Percentiles rank a stretch among this genome's conserved stretches.
Conservation (phyloP, 2,113 vertebrate genomes). For the Grus americana region DNA sequence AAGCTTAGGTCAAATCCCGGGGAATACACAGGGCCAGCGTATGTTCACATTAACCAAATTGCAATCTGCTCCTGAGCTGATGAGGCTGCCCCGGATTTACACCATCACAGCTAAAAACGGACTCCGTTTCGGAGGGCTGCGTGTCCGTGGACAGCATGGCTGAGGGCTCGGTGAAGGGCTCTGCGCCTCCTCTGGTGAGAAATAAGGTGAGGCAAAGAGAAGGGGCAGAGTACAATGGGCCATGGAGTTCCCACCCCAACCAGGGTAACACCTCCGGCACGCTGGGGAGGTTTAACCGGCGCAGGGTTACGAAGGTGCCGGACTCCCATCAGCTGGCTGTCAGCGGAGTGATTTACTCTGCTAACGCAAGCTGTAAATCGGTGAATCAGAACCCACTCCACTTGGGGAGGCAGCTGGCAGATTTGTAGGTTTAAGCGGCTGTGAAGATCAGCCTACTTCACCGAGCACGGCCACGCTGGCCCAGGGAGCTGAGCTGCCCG, state of each 20-base stretch:
- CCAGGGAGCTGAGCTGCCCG: background rate
- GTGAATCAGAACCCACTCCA: background rate
- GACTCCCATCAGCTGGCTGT: background rate
- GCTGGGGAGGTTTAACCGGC: background rate
- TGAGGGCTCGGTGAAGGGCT: background rate
- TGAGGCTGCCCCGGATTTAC: slow-evolving; percentile 20
- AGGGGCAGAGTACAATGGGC: background rate
- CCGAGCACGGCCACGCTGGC: background rate
- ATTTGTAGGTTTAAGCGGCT: background rate
- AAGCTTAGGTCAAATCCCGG: slow-evolving; percentile 44
- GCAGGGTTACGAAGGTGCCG: accelerated
- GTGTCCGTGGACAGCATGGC: accelerated
- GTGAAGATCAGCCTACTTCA: background rate
- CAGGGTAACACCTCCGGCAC: no score
- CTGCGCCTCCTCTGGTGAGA: background rate
- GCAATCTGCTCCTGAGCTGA: slow-evolving; percentile 38
- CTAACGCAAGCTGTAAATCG: background rate
- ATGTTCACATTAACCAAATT: background rate
- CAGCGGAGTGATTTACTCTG: background rate
- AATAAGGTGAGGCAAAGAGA: background rate
- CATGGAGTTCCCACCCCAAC: accelerated
- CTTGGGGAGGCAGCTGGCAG: background rate
- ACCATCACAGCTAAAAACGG: background rate
- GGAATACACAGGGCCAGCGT: background rate
- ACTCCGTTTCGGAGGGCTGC: accelerated